Conservation (phyloP, 2,113 vertebrate genomes). For the Pungitius pungitius region DNA sequence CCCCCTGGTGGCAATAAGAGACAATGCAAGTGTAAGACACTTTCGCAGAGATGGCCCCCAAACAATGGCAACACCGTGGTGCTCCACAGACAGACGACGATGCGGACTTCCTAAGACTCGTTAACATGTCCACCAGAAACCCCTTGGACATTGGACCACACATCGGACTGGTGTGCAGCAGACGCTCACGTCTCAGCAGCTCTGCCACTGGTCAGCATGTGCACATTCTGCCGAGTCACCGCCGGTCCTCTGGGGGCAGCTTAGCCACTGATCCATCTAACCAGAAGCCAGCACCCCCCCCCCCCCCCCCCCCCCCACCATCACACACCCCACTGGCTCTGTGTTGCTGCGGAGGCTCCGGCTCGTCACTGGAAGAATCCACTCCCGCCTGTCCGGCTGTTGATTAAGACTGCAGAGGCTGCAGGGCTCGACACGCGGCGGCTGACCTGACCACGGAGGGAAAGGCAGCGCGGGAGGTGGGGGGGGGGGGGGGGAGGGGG, state of each 20-base stretch:
- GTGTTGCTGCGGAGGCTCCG: not conserved
- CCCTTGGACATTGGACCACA: no score
- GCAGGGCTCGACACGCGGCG: not conserved
- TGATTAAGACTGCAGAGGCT: constrained; percentile 19
- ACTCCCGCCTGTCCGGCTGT: constrained; percentile 7
- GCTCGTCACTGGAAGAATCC: not conserved
- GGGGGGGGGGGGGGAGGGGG: not conserved
- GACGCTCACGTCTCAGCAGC: constrained; percentile 49
- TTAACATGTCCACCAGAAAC: not conserved
- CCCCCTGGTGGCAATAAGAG: not conserved
- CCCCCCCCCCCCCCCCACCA: no score
- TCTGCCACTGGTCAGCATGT: constrained; percentile 30
- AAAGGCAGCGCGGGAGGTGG: not conserved
- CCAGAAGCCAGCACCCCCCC: not conserved
- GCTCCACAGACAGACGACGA: not conserved
- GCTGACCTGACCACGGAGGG: not conserved
- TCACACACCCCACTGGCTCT: not conserved
- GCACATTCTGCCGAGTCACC: constrained; percentile 47
- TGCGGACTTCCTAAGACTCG: not conserved
- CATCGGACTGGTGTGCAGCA: not conserved
- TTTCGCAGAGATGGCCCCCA: no score
- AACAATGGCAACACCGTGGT: not conserved
- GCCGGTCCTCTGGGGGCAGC: constrained; percentile 38
- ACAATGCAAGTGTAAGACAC: not conserved
- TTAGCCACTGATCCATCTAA: constrained; percentile 36